Evolutionary conservation across 2,797 vertebrate species (phyloP).

Genomic region (Enoplosus armatus): DNA sequence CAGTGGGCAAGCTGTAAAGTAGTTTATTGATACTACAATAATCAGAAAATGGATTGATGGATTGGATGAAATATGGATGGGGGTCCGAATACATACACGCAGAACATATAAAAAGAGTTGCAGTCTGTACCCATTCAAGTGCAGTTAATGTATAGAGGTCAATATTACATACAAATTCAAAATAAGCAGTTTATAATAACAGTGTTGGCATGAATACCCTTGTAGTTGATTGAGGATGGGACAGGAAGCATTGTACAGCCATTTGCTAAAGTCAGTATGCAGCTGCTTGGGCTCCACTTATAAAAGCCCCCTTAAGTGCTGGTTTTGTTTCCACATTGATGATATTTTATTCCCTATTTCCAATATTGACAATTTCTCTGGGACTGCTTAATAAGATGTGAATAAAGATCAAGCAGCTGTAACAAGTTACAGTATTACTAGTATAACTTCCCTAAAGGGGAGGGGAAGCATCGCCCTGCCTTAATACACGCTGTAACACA

Average conservation of each 20-base stretch:
- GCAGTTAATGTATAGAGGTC: neutral
- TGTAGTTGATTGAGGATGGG: neutral
- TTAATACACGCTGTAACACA: constrained; percentile 1
- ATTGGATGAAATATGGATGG: too few species aligned
- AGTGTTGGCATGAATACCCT: neutral
- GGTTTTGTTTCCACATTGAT: neutral
- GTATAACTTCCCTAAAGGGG: neutral
- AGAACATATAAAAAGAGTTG: neutral
- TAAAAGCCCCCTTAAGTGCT: neutral
- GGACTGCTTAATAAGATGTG: neutral
- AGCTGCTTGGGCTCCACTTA: neutral
- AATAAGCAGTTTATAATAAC: neutral
- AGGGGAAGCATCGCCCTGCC: neutral
- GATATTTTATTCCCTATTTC: neutral
- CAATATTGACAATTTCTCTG: constrained; percentile 1
- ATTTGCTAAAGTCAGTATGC: neutral
- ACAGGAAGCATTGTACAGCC: constrained; percentile 2
- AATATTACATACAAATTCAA: neutral
- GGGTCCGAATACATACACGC: neutral
- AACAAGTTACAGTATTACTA: neutral
- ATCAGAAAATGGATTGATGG: neutral
- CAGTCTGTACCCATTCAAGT: neutral
- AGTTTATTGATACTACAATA: neutral
- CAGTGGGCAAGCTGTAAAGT: neutral
- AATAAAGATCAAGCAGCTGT: neutral